phyloP scores from a whole-genome alignment of 2,888 invertebrate species.

The Cotesia congregata region DNA sequence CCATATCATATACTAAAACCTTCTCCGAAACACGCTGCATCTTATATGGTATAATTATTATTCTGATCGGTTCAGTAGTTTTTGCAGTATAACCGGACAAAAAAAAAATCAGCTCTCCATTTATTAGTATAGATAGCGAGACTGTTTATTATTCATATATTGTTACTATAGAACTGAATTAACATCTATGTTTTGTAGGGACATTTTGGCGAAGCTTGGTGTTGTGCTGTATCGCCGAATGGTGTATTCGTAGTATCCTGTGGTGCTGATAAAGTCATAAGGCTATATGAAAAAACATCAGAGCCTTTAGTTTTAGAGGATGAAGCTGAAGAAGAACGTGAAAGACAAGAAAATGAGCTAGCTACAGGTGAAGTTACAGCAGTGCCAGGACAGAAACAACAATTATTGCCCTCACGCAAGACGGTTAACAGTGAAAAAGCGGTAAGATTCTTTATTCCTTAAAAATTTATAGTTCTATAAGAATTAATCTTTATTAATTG shows the following conservation, averaged over 20 bases:
- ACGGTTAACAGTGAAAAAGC: constrained; percentile 89
- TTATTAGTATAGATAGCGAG: background rate
- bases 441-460: constrained; percentile 72
- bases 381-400: constrained; percentile 80
- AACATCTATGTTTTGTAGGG: constrained; percentile 73
- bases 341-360: constrained; percentile 79
- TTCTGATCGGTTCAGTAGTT: no score
- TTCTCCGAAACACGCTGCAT: no score
- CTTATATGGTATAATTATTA: no score
- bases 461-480: background rate
- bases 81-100: no score
- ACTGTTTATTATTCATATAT: background rate
- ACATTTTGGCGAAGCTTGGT: constrained; percentile 86
- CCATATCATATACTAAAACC: no score
- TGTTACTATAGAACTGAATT: background rate
- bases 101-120: no score
- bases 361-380: constrained; percentile 81
- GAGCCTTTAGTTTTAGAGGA: constrained; percentile 95
- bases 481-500: background rate
- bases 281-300: constrained; percentile 87
- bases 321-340: constrained; percentile 87
- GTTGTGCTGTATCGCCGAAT: constrained; percentile 83
- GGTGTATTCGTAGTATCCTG: constrained; percentile 84
- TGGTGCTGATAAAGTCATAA: constrained; percentile 89
- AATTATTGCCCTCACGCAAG: constrained; percentile 88